Evolutionary conservation across 2,797 vertebrate species (phyloP).

Genomic region (Phrynocephalus forsythii): DNA sequence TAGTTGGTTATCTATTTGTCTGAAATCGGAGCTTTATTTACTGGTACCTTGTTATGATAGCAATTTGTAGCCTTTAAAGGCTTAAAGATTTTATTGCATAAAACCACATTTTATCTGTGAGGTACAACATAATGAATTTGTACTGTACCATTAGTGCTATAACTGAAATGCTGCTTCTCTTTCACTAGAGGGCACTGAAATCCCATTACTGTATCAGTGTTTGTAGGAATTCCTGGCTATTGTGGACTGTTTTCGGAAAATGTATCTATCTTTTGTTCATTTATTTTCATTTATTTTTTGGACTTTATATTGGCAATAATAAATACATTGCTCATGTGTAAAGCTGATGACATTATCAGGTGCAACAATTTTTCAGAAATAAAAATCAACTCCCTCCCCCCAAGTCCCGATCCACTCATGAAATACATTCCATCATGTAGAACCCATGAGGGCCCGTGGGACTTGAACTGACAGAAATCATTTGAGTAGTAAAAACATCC

Average conservation of each 20-base stretch:
- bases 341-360: too few species aligned
- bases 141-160: neutral
- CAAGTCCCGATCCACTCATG: too few species aligned
- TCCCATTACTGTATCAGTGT: neutral
- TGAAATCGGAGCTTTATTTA: neutral
- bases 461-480: too few species aligned
- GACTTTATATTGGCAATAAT: neutral
- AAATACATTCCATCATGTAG: too few species aligned
- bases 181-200: constrained; percentile 14
- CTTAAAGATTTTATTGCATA: too few species aligned
- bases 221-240: neutral
- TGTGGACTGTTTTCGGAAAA: neutral
- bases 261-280: neutral
- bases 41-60: neutral
- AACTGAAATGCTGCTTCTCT: neutral
- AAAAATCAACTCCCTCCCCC: too few species aligned
- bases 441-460: too few species aligned
- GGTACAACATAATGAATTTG: neutral
- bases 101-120: neutral
- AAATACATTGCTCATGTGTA: too few species aligned
- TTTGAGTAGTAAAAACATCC: too few species aligned
- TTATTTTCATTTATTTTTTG: neutral
- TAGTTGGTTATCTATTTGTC: neutral
- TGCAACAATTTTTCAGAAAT: too few species aligned
- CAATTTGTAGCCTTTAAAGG: too few species aligned